Percentiles rank a stretch among this genome's conserved stretches.
Evolutionary conservation across 2,888 invertebrate species (phyloP).

Genomic region (Pseudolycoriella hygida): DNA sequence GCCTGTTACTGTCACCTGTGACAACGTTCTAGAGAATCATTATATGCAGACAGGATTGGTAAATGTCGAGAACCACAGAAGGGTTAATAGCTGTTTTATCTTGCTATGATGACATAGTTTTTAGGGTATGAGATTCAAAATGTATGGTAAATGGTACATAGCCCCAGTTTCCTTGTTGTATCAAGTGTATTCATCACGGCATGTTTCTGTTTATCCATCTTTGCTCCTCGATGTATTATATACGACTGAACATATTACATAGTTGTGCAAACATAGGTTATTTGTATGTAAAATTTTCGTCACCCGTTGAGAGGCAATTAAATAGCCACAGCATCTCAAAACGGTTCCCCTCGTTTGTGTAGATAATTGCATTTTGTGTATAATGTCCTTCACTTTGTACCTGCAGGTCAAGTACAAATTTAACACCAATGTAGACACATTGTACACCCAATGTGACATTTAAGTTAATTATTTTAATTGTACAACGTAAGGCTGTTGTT

Average conservation of each 20-base stretch:
- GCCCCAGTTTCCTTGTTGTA: too few species aligned
- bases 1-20: neutral
- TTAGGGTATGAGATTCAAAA: too few species aligned
- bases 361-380: constrained; percentile 1
- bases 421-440: constrained; percentile 1
- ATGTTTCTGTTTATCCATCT: neutral
- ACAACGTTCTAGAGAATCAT: neutral
- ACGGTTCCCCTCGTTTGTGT: neutral
- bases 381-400: neutral
- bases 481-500: neutral
- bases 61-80: neutral
- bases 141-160: too few species aligned
- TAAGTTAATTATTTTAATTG: constrained; percentile 3
- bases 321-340: constrained; percentile 3
- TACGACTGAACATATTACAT: neutral
- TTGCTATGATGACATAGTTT: neutral
- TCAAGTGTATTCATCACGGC: neutral
- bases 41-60: constrained; percentile 1
- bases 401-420: neutral
- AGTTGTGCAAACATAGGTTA: neutral
- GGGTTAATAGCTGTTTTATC: neutral
- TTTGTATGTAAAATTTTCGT: neutral
- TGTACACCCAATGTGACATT: neutral
- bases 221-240: neutral
- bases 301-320: constrained; percentile 3